These are phyloP conservation scores for Tupiocoris notatus DNA, from an alignment of 2,888 invertebrate genomes.

Conservation along the genomic window DNA sequence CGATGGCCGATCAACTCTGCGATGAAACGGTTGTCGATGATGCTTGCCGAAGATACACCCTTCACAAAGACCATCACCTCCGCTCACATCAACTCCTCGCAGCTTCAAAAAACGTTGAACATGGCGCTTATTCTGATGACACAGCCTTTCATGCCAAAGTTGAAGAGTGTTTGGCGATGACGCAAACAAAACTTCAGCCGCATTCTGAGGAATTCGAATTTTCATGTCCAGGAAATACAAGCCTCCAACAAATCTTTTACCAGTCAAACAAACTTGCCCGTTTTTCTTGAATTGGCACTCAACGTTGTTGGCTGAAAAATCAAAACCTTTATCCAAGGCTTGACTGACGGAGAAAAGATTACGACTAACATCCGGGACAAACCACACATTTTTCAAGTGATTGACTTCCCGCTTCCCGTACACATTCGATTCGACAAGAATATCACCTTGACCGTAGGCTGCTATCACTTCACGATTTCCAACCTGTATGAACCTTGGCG, in stretches of 20 bases:
- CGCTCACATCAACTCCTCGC: background rate
- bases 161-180: background rate
- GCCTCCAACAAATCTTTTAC: background rate
- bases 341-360: slow-evolving; percentile 2
- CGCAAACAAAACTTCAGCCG: background rate
- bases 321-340: background rate
- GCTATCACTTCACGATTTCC: background rate
- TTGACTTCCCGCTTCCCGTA: background rate
- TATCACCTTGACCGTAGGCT: background rate
- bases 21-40: slow-evolving; percentile 13
- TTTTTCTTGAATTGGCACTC: background rate
- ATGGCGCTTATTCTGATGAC: slow-evolving; percentile 8
- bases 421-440: background rate
- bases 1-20: background rate
- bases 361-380: background rate
- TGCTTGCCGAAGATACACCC: slow-evolving; percentile 12
- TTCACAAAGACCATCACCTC: background rate
- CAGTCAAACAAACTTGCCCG: background rate
- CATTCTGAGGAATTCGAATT: background rate
- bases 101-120: background rate
- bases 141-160: slow-evolving; percentile 13
- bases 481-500: background rate
- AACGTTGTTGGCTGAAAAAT: background rate
- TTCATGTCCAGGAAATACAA: slow-evolving; percentile 11
- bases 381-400: slow-evolving; percentile 5